A percentile compares a stretch with the other conserved stretches of the same genome.
phyloP scores from a whole-genome alignment of 2,888 invertebrate genomes.

The Uropetala carovei region DNA sequence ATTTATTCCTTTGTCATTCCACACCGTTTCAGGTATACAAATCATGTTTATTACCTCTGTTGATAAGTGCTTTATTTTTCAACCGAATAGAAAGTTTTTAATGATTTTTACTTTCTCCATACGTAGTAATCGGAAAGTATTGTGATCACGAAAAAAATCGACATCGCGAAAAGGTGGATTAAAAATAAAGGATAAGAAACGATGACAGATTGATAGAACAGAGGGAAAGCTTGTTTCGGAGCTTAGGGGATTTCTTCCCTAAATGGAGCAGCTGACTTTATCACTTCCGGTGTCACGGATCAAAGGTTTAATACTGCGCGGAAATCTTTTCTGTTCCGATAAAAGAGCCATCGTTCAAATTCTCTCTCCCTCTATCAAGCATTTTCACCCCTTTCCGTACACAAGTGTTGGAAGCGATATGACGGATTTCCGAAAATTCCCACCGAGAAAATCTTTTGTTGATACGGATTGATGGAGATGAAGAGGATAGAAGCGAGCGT shows the following conservation, averaged over 20 bases:
- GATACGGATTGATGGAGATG: background rate
- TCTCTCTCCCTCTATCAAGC: background rate
- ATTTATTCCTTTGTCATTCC: no score
- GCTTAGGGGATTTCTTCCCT: background rate
- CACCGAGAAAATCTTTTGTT: background rate
- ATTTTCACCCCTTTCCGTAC: background rate
- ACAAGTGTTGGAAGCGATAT: background rate
- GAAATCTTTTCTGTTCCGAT: background rate
- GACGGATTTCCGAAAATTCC: background rate
- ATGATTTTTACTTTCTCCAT: no score
- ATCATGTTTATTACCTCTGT: no score
- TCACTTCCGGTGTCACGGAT: background rate
- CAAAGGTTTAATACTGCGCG: constrained; percentile 13
- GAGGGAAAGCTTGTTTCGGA: background rate
- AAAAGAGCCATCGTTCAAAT: constrained; percentile 5
- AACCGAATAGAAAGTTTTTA: no score
- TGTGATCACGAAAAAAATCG: no score
- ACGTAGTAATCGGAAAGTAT: no score
- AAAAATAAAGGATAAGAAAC: no score
- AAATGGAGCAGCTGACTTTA: background rate
- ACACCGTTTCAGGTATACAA: no score
- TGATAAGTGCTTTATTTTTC: no score
- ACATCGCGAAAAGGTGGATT: no score
- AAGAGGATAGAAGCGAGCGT: background rate
- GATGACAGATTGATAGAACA: background rate